Conservation (phyloP, 1,140 invertebrate species). For the Yoshiicerus persimilis region DNA sequence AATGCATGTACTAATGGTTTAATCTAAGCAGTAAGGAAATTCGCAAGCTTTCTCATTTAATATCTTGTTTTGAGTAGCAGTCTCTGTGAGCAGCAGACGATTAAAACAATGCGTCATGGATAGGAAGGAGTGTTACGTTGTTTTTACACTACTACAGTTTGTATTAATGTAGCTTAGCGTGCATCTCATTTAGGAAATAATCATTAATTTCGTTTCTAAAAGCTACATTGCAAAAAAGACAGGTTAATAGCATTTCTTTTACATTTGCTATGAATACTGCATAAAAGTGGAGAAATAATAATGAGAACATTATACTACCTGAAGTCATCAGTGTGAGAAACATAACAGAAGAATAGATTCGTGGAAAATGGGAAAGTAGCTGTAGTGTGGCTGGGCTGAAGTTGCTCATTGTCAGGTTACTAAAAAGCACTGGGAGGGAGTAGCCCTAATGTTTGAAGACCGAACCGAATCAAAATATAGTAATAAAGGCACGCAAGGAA, state of each 20-base stretch:
- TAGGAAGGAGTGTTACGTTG: not conserved
- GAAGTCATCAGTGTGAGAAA: not conserved
- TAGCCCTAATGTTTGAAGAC: not conserved
- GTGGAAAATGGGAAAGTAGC: not conserved
- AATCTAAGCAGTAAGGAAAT: not conserved
- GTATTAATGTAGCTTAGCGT: not conserved
- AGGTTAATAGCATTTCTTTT: not conserved
- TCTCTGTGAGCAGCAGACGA: not conserved
- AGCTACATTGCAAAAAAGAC: not conserved
- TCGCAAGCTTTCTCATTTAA: not conserved
- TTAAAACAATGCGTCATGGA: not conserved
- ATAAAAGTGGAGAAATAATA: not conserved
- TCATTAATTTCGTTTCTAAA: not conserved
- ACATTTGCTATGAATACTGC: no score
- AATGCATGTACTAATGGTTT: no score
- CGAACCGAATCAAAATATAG: not conserved
- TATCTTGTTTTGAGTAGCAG: not conserved
- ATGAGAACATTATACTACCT: not conserved
- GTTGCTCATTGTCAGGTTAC: not conserved
- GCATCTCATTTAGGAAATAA: not conserved
- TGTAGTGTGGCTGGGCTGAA: no score
- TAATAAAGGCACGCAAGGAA: not conserved
- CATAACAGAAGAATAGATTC: not conserved
- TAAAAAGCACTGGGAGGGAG: not conserved
- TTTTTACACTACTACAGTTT: not conserved